phyloP scores from a whole-genome alignment of 23 tunicate species.

The Trididemnum clinides region DNA sequence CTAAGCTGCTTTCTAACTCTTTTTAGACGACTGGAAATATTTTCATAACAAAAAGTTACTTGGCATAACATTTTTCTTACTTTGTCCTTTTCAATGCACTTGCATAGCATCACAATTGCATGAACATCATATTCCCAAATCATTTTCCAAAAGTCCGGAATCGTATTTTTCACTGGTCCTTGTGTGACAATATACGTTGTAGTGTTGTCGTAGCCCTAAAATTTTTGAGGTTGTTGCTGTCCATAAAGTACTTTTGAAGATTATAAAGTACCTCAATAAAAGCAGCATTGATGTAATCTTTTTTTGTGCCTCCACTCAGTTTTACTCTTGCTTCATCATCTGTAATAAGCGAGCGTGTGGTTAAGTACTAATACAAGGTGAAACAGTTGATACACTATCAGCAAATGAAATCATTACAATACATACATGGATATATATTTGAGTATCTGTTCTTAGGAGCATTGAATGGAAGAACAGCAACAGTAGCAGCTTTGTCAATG shows the following conservation, averaged over 20 bases:
- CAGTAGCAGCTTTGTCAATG: no score
- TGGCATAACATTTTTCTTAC: no score
- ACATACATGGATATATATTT: no score
- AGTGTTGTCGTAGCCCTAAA: background rate
- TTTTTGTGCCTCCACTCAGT: conserved; percentile 48
- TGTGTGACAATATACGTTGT: conserved; percentile 10
- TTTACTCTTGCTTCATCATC: conserved; percentile 39
- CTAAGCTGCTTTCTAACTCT: no score
- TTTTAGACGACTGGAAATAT: no score
- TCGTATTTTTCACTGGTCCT: background rate
- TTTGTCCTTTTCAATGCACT: background rate
- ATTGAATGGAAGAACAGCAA: no score
- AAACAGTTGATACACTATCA: no score
- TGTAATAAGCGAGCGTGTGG: no score
- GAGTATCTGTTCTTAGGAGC: no score
- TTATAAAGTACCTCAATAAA: conserved; percentile 39
- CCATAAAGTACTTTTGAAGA: background rate
- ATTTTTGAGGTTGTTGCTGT: background rate
- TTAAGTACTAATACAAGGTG: no score
- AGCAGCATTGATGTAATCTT: conserved; percentile 64
- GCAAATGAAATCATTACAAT: no score
- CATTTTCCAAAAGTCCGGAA: conserved; percentile 25
- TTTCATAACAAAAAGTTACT: no score
- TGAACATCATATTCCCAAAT: conserved; percentile 11
- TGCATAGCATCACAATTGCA: conserved; percentile 11